phyloP scores from a whole-genome alignment of 2,888 invertebrate species.

The Callyntrura sp. region DNA sequence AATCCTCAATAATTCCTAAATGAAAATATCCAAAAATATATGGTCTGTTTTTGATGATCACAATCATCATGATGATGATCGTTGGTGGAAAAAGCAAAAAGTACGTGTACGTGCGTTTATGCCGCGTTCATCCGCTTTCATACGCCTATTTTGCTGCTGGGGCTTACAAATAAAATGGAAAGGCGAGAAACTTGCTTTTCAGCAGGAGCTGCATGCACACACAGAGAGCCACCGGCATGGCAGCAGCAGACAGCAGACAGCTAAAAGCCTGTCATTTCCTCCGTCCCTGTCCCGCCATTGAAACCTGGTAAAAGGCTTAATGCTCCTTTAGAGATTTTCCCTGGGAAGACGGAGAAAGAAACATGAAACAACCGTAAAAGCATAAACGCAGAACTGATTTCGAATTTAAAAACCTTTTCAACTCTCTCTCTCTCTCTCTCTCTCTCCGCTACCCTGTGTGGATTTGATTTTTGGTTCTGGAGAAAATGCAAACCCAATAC shows the following conservation, averaged over 20 bases:
- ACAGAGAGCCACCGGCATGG: no score
- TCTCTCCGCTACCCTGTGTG: no score
- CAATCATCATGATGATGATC: slow-evolving; percentile 23
- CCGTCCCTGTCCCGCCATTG: slow-evolving; percentile 24
- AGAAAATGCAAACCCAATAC: background rate
- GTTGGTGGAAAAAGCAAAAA: background rate
- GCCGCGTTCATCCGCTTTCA: background rate
- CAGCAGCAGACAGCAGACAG: background rate
- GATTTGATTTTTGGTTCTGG: slow-evolving; percentile 30
- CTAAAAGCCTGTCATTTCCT: slow-evolving; percentile 71
- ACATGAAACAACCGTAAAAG: slow-evolving; percentile 63
- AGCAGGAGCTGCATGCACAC: background rate
- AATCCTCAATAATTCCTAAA: background rate
- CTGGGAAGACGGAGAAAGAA: slow-evolving; percentile 24
- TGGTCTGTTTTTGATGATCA: slow-evolving; percentile 13
- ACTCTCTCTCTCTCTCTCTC: background rate
- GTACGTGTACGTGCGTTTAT: background rate
- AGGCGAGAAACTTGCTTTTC: background rate
- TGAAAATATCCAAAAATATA: slow-evolving; percentile 11
- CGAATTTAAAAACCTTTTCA: slow-evolving; percentile 71
- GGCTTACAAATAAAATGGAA: background rate
- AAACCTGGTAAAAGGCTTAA: slow-evolving; percentile 59
- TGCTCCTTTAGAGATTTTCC: slow-evolving; percentile 50
- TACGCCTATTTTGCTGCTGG: background rate
- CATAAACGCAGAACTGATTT: slow-evolving; percentile 70